Conservation (phyloP, 2,888 invertebrate species). For the Chrysolina haemoptera region DNA sequence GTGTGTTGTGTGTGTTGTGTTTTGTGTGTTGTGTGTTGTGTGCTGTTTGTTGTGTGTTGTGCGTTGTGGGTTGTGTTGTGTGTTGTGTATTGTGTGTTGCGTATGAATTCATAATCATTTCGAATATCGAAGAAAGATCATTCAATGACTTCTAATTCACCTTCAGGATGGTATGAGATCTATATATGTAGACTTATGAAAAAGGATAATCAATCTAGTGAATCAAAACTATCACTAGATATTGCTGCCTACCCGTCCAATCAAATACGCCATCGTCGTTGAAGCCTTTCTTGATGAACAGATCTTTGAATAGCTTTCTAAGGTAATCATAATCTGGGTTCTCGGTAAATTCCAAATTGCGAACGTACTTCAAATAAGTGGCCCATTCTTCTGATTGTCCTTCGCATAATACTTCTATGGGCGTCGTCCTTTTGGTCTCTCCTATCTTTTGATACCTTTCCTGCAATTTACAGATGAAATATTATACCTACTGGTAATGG, state of each 20-base stretch:
- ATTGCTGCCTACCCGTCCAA: slow-evolving; percentile 79
- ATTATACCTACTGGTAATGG: too few species aligned
- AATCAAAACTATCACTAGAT: slow-evolving; percentile 3
- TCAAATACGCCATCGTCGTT: slow-evolving; percentile 94
- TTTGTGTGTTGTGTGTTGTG: too few species aligned
- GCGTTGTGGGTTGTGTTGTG: too few species aligned
- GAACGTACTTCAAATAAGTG: slow-evolving; percentile 95
- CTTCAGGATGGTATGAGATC: not conserved
- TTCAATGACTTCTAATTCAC: slow-evolving; percentile 11
- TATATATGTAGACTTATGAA: not conserved
- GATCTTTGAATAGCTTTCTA: slow-evolving; percentile 93
- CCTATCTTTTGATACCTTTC: slow-evolving; percentile 99
- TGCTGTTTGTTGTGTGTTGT: too few species aligned
- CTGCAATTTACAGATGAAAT: slow-evolving; percentile 56
- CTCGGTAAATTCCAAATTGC: slow-evolving; percentile 98
- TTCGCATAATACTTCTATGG: slow-evolving; percentile 93
- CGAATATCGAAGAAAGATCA: not conserved
- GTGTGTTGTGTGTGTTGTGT: too few species aligned
- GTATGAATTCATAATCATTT: too few species aligned
- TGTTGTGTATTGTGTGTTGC: too few species aligned
- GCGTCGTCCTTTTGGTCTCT: slow-evolving; percentile 98
- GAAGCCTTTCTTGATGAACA: slow-evolving; percentile 89
- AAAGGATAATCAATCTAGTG: slow-evolving; percentile 2
- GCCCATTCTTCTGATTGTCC: slow-evolving; percentile 95
- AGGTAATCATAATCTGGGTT: slow-evolving; percentile 99